A percentile compares a stretch with the other conserved stretches of the same genome.
Conservation (phyloP, 2,888 invertebrate species). For the Tuberolachnus salignus region DNA sequence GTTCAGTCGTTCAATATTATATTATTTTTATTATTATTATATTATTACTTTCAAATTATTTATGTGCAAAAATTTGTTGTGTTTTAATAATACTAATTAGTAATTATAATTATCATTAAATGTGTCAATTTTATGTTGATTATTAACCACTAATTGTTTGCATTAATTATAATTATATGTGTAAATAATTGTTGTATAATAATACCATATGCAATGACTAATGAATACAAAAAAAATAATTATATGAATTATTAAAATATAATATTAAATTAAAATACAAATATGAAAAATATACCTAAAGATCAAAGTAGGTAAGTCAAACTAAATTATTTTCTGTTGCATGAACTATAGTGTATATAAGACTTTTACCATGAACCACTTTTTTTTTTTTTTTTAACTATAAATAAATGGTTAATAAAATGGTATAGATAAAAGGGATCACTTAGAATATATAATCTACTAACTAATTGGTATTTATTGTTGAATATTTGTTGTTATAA, state of each 20-base stretch:
- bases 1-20: not conserved
- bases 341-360: not conserved
- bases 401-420: too few relatives aligned
- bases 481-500: not conserved
- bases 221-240: not conserved
- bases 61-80: too few relatives aligned
- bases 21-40: not conserved
- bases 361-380: too few relatives aligned
- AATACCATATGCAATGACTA: not conserved
- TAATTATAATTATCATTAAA: not conserved
- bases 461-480: not conserved
- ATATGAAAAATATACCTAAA: not conserved
- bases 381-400: too few relatives aligned
- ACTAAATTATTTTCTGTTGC: slow-evolving; percentile 3
- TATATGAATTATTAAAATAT: not conserved
- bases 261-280: not conserved
- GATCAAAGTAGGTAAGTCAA: slow-evolving; percentile 10
- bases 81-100: too few relatives aligned
- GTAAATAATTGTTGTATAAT: not conserved
- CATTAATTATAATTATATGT: not conserved
- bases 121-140: not conserved
- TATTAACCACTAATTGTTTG: slow-evolving; percentile 4
- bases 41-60: too few relatives aligned
- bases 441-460: not conserved
- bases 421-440: not conserved